phyloP scores from a whole-genome alignment of 2,797 vertebrate genomes.

The Sternarchorhynchus goeldii region DNA sequence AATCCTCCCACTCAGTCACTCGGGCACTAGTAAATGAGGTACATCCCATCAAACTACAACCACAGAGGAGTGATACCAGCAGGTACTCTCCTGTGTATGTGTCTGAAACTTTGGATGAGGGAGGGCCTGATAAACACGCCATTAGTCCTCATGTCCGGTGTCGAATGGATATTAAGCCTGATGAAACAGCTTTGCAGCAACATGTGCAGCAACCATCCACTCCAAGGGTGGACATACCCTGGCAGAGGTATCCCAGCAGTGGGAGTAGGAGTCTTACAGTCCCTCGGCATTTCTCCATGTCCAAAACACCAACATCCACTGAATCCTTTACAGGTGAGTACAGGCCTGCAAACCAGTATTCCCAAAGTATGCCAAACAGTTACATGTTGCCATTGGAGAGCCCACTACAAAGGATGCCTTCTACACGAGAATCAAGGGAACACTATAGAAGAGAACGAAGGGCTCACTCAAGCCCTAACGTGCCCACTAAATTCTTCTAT shows the following conservation, averaged over 20 bases:
- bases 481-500: slow-evolving; percentile 90
- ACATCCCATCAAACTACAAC: slow-evolving; percentile 93
- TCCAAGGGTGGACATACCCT: slow-evolving; percentile 71
- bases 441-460: slow-evolving; percentile 81
- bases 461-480: slow-evolving; percentile 79
- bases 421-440: slow-evolving; percentile 73
- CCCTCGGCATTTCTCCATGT: slow-evolving; percentile 81
- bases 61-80: slow-evolving; percentile 84
- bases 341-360: slow-evolving; percentile 78
- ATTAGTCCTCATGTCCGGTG: slow-evolving; percentile 91
- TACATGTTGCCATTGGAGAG: slow-evolving; percentile 76
- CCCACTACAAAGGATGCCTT: slow-evolving; percentile 78
- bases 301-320: slow-evolving; percentile 87
- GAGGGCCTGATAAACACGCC: slow-evolving; percentile 71
- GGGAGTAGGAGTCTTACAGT: slow-evolving; percentile 80
- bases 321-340: slow-evolving; percentile 86
- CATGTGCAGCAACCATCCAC: slow-evolving; percentile 72
- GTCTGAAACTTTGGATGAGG: slow-evolving; percentile 76
- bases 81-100: slow-evolving; percentile 85
- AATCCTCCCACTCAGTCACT: slow-evolving; percentile 75
- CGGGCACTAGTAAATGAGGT: slow-evolving; percentile 85
- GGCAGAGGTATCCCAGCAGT: slow-evolving; percentile 75
- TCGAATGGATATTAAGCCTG: slow-evolving; percentile 93
- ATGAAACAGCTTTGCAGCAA: slow-evolving; percentile 81
- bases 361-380: slow-evolving; percentile 78